Evolutionary conservation across 2,797 vertebrate species (phyloP), one percentile per base, ranked within the genome.

Genomic region (Spea hammondii): DNA sequence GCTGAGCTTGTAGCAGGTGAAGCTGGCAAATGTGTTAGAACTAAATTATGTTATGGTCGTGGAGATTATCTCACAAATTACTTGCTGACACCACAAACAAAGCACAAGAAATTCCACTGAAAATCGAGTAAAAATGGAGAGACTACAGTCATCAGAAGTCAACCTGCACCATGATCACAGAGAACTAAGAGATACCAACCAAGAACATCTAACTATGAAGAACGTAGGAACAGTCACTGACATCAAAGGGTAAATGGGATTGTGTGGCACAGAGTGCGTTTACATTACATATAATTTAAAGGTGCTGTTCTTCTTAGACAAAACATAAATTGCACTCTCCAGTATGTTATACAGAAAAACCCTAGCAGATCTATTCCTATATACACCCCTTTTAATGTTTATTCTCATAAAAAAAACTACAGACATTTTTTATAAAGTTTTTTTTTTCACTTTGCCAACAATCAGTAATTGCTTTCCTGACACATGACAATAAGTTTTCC

Each of bases 221-320:
- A 76, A 60, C 11, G 54, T 68, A 46, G 74, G 46, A 32, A 81
- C 74, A 62, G 72, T 77, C 54, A 81, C 79, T 4, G 54, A 81
- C 49, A 77, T 81, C 13, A 81, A 77, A 68, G 62, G 79, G 79
- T 81, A 77, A 81, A 5, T 45, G 6, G 12, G 3, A 10, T 13
- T 53, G 51, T 7, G 10, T 32, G 32, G 32, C 32, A 32, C 3
- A 32, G 32, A 32, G 32, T 32, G 32, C 32, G 2, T 32, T 32
- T 32, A 32, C 32, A 32, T 32, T 32, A 32, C 32, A 32, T 32
- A 32, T 32, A 2, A 32, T 3, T 32, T 32, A 32, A 32, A 32
- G 3, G 32, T 32, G 32, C 32, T 32, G 32, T 32, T 32, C 32
- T 32, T 32, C 32, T 32, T 32, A 3, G 32, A 32, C 32, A 32